A percentile compares a stretch with the other conserved stretches of the same genome.
Conservation (phyloP, 2,797 vertebrate genomes). For the Emydoidea blandingii region DNA sequence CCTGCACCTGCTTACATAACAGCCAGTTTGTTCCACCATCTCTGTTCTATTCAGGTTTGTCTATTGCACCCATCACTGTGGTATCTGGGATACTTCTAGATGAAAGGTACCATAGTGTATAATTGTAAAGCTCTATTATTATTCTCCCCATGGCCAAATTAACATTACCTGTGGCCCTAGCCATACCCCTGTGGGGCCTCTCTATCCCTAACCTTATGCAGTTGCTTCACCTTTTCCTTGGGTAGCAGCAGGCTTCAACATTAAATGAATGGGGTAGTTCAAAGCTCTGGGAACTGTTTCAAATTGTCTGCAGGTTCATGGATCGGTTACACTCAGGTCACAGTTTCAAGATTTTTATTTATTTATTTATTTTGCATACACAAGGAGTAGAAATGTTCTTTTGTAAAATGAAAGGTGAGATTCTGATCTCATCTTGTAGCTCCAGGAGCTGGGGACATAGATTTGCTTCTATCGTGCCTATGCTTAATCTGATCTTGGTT, state of each 20-base stretch:
- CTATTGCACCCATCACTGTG: fast-evolving
- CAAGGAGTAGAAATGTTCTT: neutral
- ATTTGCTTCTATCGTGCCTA: neutral
- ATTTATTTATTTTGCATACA: neutral
- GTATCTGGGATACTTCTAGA: neutral
- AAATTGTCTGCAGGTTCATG: neutral
- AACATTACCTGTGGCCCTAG: neutral
- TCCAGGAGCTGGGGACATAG: neutral
- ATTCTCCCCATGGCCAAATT: neutral
- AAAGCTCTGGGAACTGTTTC: neutral
- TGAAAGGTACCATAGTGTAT: neutral
- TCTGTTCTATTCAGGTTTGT: neutral
- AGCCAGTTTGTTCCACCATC: neutral
- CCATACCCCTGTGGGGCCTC: neutral
- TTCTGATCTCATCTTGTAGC: neutral
- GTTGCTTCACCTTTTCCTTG: neutral
- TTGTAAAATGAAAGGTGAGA: neutral
- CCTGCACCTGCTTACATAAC: neutral
- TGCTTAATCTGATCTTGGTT: neutral
- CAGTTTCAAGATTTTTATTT: neutral
- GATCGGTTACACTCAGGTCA: neutral
- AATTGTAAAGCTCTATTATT: neutral
- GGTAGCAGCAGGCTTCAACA: neutral
- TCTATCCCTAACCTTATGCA: neutral
- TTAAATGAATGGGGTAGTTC: neutral